Percentiles rank a stretch among this genome's conserved stretches.
Conservation (phyloP, 1,140 invertebrate genomes). For the Micrasema longulum region DNA sequence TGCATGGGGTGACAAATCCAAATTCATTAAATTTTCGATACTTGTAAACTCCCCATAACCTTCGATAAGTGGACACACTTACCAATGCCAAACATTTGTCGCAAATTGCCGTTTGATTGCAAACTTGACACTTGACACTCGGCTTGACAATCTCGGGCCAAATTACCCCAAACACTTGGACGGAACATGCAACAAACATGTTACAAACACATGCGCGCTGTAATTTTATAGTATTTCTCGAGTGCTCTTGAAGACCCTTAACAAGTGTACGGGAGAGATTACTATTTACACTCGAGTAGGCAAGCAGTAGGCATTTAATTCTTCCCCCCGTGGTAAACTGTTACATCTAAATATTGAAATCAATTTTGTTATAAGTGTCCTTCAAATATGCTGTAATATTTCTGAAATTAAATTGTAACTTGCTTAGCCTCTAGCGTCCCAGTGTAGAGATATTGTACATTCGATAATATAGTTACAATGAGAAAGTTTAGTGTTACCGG, state of each 20-base stretch:
- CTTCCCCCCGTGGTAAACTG: conserved; percentile 28
- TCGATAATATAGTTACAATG: too few species aligned
- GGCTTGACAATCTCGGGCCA: not conserved
- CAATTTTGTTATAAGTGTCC: conserved; percentile 1
- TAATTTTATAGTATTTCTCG: not conserved
- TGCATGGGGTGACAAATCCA: too few species aligned
- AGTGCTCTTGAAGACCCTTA: conserved; percentile 37
- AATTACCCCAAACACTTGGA: not conserved
- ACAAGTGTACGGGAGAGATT: conserved; percentile 38
- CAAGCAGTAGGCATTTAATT: too few species aligned
- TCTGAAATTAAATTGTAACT: too few species aligned
- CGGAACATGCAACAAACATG: not conserved
- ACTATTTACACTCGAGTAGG: conserved; percentile 51
- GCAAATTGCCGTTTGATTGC: conserved; percentile 33
- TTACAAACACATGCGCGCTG: not conserved
- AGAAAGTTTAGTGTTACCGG: too few species aligned
- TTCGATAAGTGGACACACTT: too few species aligned
- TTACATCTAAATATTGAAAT: conserved; percentile 16
- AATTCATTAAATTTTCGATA: too few species aligned
- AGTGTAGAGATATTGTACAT: too few species aligned
- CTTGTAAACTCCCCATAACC: too few species aligned
- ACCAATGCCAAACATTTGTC: not conserved
- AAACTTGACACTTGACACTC: conserved; percentile 13
- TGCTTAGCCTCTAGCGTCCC: too few species aligned
- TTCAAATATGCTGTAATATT: conserved; percentile 4